phyloP scores from a whole-genome alignment of 2,797 vertebrate genomes.

The Neosilurus hyrtlii region DNA sequence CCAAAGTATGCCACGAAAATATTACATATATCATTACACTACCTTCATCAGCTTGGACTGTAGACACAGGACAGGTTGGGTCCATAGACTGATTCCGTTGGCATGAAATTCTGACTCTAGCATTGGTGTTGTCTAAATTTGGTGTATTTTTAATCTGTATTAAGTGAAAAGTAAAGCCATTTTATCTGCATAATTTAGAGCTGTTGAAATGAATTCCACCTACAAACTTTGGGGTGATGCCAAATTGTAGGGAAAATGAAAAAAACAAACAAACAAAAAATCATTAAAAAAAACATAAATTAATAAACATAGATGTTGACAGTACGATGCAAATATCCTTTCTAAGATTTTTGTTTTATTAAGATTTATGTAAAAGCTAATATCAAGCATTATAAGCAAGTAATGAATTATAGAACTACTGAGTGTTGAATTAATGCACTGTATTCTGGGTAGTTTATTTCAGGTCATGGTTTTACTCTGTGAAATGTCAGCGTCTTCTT shows the following conservation, averaged over 20 bases:
- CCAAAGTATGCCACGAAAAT: too few relatives aligned
- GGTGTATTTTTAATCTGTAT: too few relatives aligned
- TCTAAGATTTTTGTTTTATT: background rate
- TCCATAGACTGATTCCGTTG: too few relatives aligned
- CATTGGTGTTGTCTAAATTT: too few relatives aligned
- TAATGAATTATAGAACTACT: conserved; percentile 7
- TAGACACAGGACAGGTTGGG: too few relatives aligned
- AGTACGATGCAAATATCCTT: background rate
- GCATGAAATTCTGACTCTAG: too few relatives aligned
- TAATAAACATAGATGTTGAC: background rate
- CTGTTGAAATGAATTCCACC: background rate
- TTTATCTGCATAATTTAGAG: background rate
- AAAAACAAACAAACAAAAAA: too few relatives aligned
- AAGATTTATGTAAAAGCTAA: conserved; percentile 20
- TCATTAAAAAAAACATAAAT: too few relatives aligned
- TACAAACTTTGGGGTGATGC: background rate
- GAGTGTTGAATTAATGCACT: conserved; percentile 18
- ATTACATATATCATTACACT: too few relatives aligned
- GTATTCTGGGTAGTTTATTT: background rate
- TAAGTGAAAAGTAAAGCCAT: background rate
- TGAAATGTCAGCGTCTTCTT: conserved; percentile 8
- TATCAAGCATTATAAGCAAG: background rate
- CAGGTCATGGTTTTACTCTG: conserved; percentile 1
- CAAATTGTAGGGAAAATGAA: background rate
- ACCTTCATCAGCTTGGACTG: too few relatives aligned